phyloP scores from a whole-genome alignment of 2,113 vertebrate genomes.

The Eubucco bourcierii region DNA sequence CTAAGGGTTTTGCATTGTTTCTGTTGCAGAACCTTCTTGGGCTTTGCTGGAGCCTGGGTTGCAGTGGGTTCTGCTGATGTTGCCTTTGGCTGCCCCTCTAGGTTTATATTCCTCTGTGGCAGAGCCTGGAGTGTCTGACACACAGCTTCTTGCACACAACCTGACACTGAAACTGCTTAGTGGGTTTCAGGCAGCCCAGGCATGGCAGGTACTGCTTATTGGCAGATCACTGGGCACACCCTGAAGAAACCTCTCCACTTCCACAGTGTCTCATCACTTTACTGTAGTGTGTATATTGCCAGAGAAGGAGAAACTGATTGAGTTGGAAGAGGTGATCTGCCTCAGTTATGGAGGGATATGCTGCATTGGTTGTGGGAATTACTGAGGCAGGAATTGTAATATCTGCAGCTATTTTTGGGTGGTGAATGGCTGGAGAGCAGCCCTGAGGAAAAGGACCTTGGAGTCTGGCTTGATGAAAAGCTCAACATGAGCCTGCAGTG shows the following conservation, averaged over 20 bases:
- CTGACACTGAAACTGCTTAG: not conserved
- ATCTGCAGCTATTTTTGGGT: no score
- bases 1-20: not conserved
- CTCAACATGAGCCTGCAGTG: no score
- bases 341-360: not conserved
- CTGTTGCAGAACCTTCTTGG: accelerated
- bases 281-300: not conserved
- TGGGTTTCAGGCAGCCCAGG: accelerated
- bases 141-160: not conserved
- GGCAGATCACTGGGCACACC: not conserved
- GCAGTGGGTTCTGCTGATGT: not conserved
- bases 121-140: not conserved
- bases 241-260: not conserved
- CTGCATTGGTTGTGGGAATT: no score
- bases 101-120: not conserved
- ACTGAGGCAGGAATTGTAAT: no score
- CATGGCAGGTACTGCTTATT: not conserved
- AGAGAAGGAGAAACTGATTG: not conserved
- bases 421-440: no score
- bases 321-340: not conserved
- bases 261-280: not conserved
- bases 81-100: not conserved
- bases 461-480: no score
- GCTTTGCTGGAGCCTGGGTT: not conserved
- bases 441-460: no score